Base-by-base conservation (phyloP, 2,113 vertebrate species). In the Lethenteron camtschaticum region DNA sequence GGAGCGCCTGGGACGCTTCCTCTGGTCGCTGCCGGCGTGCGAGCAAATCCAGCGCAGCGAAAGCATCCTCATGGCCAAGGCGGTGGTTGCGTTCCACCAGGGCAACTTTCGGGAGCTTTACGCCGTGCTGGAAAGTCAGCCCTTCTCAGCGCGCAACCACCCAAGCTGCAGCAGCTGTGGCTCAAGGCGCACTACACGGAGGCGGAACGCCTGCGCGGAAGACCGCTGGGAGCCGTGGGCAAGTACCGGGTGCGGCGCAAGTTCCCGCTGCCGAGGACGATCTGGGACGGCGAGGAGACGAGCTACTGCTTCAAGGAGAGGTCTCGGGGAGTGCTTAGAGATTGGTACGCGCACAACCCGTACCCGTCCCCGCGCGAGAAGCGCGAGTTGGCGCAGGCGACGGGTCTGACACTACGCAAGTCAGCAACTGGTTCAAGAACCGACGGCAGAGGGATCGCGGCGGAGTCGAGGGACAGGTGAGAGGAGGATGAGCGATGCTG, bases 401-500 rank as follows among this genome's bases (percentile, higher is more conserved):
- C 92, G 13, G 92, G 92, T 58, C 87, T 97, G 79, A 97, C 91
- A 96, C 91, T 74, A 96, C 91, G 73, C 94, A 97, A 82, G 94
- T 97, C 85, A 97, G 94, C 89, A 97, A 97, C 81, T 97, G 94
- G 94, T 97, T 97, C 82, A 96, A 96, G 82, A 96, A 96, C 85
- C 81, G 90, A 79, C 81, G 91, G 79, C 91, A 96, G 79, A 79
- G 94, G 74, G 94, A 97, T 82, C 83, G 94, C 94, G n/a, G 94
- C 91, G 1, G 94, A 96, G 80, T 90, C 91, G 41, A 95, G 96
- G 76, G 94, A 97, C 81, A 95, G 94, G 91, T 96, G 85, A 75
- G 75, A 69, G 24, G 9, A 9, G 63, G 63, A 41, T 41, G 41
- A 41, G 4, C 41, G 41, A 41, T 41, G 41, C 41, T 41, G 41